Evolutionary conservation across 2,113 vertebrate species (phyloP).

Genomic region (Cettia cetti): DNA sequence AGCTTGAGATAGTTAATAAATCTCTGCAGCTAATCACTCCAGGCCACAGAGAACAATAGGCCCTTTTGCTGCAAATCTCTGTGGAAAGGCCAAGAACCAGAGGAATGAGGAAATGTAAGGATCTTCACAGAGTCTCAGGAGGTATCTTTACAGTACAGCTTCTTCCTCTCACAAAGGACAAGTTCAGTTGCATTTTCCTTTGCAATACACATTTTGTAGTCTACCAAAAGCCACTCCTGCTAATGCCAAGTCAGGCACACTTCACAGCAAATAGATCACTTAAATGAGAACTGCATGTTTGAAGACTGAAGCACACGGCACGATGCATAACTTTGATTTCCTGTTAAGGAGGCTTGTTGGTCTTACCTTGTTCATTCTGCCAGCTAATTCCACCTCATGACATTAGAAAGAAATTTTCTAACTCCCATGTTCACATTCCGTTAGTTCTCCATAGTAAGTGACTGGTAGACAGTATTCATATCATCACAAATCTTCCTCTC

Average conservation of each 20-base stretch:
- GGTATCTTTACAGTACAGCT: rapidly evolving
- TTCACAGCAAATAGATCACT: neutral
- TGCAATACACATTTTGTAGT: neutral
- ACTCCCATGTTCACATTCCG: neutral
- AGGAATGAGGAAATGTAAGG: neutral
- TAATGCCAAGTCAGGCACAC: neutral
- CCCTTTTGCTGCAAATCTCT: neutral
- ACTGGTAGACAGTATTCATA: neutral
- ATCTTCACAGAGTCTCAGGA: neutral
- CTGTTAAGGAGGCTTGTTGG: neutral
- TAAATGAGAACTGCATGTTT: neutral
- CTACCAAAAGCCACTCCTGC: neutral
- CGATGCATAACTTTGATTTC: neutral
- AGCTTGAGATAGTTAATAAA: neutral
- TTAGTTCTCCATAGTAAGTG: neutral
- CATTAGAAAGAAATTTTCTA: neutral
- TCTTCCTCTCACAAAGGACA: neutral
- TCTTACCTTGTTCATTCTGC: neutral
- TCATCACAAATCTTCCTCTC: neutral
- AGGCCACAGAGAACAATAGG: neutral
- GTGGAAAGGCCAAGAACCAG: neutral
- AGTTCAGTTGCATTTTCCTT: neutral
- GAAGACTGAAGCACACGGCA: neutral
- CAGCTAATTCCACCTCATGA: neutral
- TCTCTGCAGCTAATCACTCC: neutral